Evolutionary conservation across 2,797 vertebrate genomes (phyloP), one percentile per base, ranked within the genome.

Genomic region (Sylvilagus floridanus): DNA sequence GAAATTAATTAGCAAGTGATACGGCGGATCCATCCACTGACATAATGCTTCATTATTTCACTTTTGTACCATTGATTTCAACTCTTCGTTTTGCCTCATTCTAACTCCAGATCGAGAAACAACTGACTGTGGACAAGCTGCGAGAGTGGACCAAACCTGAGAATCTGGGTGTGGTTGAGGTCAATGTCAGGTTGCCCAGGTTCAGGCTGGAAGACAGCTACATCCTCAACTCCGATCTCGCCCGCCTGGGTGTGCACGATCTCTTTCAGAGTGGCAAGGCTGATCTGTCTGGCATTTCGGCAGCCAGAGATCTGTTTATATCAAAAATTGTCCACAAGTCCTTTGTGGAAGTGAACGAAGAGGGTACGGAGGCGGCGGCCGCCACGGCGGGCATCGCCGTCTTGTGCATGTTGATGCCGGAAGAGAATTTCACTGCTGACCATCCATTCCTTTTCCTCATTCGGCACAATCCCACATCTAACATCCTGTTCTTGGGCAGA

Each of bases 381-480:
- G 99, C 99, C 92, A 99, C 99, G 0, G 99, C 98, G 0, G 99
- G 88, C 65, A 71, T 99, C 0, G 42, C 82, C 0, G 0, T 50
- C 0, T 97, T 98, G 7, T 98, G 98, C 86, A 95, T 98, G 93
- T 96, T 99, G 98, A 0, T 88, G 2, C 96, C 97, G 0, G 98
- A 99, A 93, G 98, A 99, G 84, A 4, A 97, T 65, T 99, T 99
- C 96, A 98, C 54, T 0, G 99, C 98, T 0, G 98, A 99, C 93
- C 99, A 99, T 81, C 99, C 99, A 14, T 99, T 99, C 98, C 93
- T 99, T 79, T 99, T 99, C 98, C 98, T 99, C 78, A 99, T 99
- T 96, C 98, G 98, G 71, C 99, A 99, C 97, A 99, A 99, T 50
- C 96, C 98, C 91, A 98, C 98, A 7, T 97, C 97, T n/a, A 98